phyloP scores from a whole-genome alignment of 1,140 invertebrate genomes.

The Neotoxoptera formosana region DNA sequence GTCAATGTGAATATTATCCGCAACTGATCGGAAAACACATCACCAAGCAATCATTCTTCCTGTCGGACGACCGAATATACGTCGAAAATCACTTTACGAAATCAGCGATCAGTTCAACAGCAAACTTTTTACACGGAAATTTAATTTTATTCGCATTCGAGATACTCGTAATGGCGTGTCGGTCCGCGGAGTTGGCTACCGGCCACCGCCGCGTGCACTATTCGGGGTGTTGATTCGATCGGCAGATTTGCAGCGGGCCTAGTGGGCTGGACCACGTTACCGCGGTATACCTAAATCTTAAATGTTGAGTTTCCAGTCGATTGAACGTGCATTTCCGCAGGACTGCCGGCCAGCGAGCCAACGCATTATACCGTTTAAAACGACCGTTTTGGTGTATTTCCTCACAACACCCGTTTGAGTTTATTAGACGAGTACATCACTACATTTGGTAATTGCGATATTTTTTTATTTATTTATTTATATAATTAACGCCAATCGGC shows the following conservation, averaged over 20 bases:
- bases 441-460: no score
- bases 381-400: no score
- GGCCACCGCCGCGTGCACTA: neutral
- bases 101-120: neutral
- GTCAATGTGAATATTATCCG: neutral
- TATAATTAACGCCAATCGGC: no score
- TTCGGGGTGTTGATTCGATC: neutral
- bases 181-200: neutral
- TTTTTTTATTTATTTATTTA: no score
- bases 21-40: neutral
- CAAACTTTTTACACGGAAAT: neutral
- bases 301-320: neutral
- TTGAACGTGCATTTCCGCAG: neutral
- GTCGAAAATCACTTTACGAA: neutral
- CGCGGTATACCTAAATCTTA: neutral
- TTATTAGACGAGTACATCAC: no score
- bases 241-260: neutral
- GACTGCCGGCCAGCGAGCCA: no score
- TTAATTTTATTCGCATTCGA: neutral
- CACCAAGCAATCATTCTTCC: neutral
- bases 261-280: neutral
- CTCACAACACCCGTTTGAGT: no score
- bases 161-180: neutral
- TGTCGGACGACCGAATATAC: neutral
- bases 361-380: no score